Conservation (phyloP, 2,888 invertebrate species). For the Schrankia costaestrigalis region DNA sequence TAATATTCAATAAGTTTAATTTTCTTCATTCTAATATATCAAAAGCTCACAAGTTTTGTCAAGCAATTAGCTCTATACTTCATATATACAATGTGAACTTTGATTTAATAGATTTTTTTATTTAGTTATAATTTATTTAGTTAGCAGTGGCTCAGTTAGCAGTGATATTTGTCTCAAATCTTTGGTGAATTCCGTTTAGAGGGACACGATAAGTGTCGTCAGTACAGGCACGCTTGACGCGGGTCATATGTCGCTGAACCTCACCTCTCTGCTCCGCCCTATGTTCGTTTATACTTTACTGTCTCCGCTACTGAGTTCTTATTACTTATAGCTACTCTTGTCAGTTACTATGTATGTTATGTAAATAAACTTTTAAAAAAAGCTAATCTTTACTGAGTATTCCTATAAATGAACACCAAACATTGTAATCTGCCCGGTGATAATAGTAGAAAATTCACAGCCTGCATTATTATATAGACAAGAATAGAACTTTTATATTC, state of each 20-base stretch:
- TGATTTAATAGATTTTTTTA: constrained; percentile 55
- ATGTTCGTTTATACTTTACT: constrained; percentile 32
- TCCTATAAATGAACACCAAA: constrained; percentile 39
- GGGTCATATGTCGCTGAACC: constrained; percentile 1
- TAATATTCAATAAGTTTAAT: constrained; percentile 26
- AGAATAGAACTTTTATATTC: constrained; percentile 45
- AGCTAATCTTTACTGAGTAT: constrained; percentile 47
- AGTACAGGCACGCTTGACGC: constrained; percentile 13
- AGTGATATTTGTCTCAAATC: constrained; percentile 50
- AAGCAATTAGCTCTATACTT: constrained; percentile 19
- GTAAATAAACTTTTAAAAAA: constrained; percentile 74
- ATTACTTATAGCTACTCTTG: constrained; percentile 61
- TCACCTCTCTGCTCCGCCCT: constrained; percentile 16
- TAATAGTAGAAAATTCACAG: constrained; percentile 16
- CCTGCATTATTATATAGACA: constrained; percentile 29
- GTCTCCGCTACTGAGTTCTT: constrained; percentile 58
- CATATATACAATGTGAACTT: constrained; percentile 37
- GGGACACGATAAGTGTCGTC: constrained; percentile 18
- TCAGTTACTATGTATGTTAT: constrained; percentile 72
- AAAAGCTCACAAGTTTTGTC: constrained; percentile 24
- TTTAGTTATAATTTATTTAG: constrained; percentile 59
- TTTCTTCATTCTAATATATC: constrained; percentile 21
- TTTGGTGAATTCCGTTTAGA: constrained; percentile 31
- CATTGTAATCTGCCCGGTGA: constrained; percentile 28
- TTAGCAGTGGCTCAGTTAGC: constrained; percentile 54